Evolutionary conservation across 2,113 vertebrate species (phyloP).

Genomic region (Triplophysa tibetana): DNA sequence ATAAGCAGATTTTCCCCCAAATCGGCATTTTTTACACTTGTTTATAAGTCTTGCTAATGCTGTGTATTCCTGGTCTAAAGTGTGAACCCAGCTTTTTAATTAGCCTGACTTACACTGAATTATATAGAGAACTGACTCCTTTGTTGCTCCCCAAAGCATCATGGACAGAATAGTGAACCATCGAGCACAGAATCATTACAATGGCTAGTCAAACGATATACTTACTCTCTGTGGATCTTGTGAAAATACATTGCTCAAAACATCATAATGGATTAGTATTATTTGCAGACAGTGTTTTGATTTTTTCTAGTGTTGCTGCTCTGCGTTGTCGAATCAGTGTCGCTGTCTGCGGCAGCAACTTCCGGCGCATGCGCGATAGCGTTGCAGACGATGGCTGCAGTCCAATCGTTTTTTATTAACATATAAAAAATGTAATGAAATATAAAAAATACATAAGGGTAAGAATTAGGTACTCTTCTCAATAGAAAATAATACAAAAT

Average conservation of each 20-base stretch:
- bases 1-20: not conserved
- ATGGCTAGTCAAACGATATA: constrained; percentile 53
- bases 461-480: too few species aligned
- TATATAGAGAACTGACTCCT: constrained; percentile 61
- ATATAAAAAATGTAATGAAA: not conserved
- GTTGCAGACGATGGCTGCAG: constrained; percentile 47
- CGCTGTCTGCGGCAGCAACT: constrained; percentile 82
- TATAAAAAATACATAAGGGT: not conserved
- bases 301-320: constrained; percentile 56
- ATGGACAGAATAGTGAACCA: constrained; percentile 42
- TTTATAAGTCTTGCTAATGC: not conserved
- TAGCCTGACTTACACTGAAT: not conserved
- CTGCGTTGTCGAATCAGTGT: constrained; percentile 80
- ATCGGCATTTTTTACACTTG: not conserved
- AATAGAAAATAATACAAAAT: too few species aligned
- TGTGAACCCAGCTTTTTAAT: not conserved
- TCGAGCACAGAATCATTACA: constrained; percentile 40
- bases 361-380: constrained; percentile 74
- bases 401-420: not conserved
- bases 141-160: constrained; percentile 73
- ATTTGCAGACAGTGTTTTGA: constrained; percentile 65
- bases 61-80: not conserved
- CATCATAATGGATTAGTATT: constrained; percentile 71
- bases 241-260: constrained; percentile 70
- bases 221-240: constrained; percentile 74